Evolutionary conservation across 2,888 invertebrate genomes (phyloP), one percentile per base, ranked within the genome.

Genomic region (Hofmannophila pseudospretella): DNA sequence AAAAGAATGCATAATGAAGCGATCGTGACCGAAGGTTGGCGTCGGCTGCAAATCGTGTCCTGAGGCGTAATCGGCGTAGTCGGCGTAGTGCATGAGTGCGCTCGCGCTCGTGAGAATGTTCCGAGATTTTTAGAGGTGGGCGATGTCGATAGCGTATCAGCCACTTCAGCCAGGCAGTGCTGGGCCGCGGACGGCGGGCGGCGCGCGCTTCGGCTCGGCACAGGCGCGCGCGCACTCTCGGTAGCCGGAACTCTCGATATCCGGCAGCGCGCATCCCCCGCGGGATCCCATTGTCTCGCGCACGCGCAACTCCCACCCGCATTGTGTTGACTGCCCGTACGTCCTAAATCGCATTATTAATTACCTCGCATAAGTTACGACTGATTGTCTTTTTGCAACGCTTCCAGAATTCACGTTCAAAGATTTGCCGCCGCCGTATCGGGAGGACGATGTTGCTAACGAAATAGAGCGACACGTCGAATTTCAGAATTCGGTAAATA

Each of bases 401-500:
- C 34, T 73, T 69, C 34, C 79, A 85, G 85, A 78, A 61, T 65
- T 78, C 44, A 61, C 67, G 44, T 58, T 67, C 47, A 85, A 81
- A 61, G 81, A 81, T 39, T 63, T 69, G 48, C 84, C 84, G 54
- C 84, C 84, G 42, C 81, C 84, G 23, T 82, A 84, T 54, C 65
- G 66, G 54, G 79, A 75, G 57, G 73, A 69, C 54, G 76, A 71
- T 47, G 59, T 50, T 41, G 53, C 45, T 49, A 48, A 49, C 43
- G 53, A 42, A 44, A 54, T 49, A 38, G 41, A 28, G 26, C 16
- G 20, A 13, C 16, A 12, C 9, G 26, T 13, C 7, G 35, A 31
- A 10, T 20, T 32, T n/a, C 12, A 36, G 9, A 33, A 36, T 33
- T 14, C 34, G 38, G 38, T 41, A 40, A 36, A 30, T 30, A 19